phyloP scores from a whole-genome alignment of 1,140 invertebrate species.

The Nephila pilipes region DNA sequence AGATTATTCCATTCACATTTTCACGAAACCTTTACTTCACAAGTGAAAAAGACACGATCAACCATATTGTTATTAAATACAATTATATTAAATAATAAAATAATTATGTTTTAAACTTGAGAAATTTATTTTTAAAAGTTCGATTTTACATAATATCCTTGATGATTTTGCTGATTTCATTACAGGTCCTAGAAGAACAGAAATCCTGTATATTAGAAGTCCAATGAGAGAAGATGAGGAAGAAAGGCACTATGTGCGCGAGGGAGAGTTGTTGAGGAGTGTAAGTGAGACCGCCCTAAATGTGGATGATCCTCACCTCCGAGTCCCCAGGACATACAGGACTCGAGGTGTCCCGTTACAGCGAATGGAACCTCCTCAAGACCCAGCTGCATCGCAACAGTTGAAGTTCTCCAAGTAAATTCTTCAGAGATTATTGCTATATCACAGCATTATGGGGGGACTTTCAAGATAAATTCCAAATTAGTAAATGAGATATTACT shows the following conservation, averaged over 20 bases:
- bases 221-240: conserved; percentile 69
- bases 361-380: conserved; percentile 4
- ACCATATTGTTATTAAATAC: too few relatives aligned
- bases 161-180: not conserved
- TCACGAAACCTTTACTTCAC: too few relatives aligned
- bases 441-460: too few relatives aligned
- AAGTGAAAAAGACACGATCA: too few relatives aligned
- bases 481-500: too few relatives aligned
- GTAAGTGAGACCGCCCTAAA: conserved; percentile 75
- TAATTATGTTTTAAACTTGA: too few relatives aligned
- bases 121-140: too few relatives aligned
- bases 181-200: conserved; percentile 65
- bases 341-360: not conserved
- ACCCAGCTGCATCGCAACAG: conserved; percentile 34
- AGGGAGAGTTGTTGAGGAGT: conserved; percentile 70
- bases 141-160: not conserved
- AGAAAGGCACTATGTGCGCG: conserved; percentile 60
- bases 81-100: too few relatives aligned
- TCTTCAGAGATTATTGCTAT: too few relatives aligned
- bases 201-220: conserved; percentile 75
- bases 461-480: too few relatives aligned
- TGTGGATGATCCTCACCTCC: conserved; percentile 47
- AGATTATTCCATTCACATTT: too few relatives aligned
- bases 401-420: conserved; percentile 66
- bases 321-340: conserved; percentile 55